Evolutionary conservation across 2,888 invertebrate species (phyloP), one percentile per base, ranked within the genome.

Genomic region (Aspidiotus rigidus): DNA sequence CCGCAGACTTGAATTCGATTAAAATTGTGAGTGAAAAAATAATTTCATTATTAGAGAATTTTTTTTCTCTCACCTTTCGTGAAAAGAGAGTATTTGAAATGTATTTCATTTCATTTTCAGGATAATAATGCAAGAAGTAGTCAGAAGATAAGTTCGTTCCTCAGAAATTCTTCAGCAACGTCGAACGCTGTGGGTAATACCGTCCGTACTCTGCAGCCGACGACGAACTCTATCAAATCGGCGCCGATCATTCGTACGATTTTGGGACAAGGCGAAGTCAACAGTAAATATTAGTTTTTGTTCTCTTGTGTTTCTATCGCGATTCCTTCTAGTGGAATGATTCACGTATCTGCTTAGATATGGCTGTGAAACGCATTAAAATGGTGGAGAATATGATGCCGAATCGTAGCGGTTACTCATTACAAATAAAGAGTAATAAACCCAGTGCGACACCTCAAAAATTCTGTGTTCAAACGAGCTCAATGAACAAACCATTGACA

Each of bases 311-410:
- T 59, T 10, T 3, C 17, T 59, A 6, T 13, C 56, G 2, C 2
- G 56, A 13, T 56, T 56, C 1, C 17, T 56, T 2, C 1, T 56
- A n/a, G n/a, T 56, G 15, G 3, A 13, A 13, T 49, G 49, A 49
- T n/a, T 11, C 10, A 6, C 6, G 2, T 44, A 13, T 28, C 49
- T 44, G 44, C 59, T 5, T 39, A 66, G 66, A 59, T 66, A 66
- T 66, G 66, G 66, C 66, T 66, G 66, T 66, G 66, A 66, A 66
- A 60, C 49, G 66, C 15, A 56, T 44, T 57, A 66, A 66, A 66
- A 41, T 42, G 17, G 39, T 49, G 42, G 66, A 66, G n/a, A 59
- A 59, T 44, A 16, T 59, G 57, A 59, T 9, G 17, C 13, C 42
- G 11, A 66, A 66, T 66, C 41, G 59, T 28, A 49, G 59, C n/a